Conservation (phyloP, 2,888 invertebrate genomes). For the Baronia brevicornis region DNA sequence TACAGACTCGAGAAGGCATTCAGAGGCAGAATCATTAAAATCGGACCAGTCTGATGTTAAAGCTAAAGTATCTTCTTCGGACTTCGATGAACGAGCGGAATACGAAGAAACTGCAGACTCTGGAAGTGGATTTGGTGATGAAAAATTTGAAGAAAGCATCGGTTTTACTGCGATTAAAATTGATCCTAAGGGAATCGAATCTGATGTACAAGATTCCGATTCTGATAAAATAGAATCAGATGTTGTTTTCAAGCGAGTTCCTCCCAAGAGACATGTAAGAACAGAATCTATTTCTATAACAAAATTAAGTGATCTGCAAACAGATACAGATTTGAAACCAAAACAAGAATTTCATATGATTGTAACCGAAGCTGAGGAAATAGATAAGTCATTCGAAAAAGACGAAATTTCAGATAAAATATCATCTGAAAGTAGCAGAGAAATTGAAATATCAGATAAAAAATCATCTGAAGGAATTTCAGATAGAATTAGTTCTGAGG, state of each 20-base stretch:
- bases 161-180: slow-evolving; percentile 61
- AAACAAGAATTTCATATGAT: slow-evolving; percentile 66
- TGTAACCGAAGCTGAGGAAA: slow-evolving; percentile 68
- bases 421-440: slow-evolving; percentile 69
- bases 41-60: slow-evolving; percentile 69
- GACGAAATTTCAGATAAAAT: slow-evolving; percentile 69
- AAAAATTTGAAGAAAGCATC: slow-evolving; percentile 67
- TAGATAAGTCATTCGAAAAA: slow-evolving; percentile 58
- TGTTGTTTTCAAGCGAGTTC: slow-evolving; percentile 59
- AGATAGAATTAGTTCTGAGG: slow-evolving; percentile 69
- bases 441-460: slow-evolving; percentile 67
- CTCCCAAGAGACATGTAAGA: slow-evolving; percentile 64
- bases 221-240: slow-evolving; percentile 52
- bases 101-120: slow-evolving; percentile 66
- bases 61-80: slow-evolving; percentile 66
- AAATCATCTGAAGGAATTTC: slow-evolving; percentile 72
- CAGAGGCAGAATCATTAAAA: slow-evolving; percentile 69
- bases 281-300: slow-evolving; percentile 65
- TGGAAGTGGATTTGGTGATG: slow-evolving; percentile 70
- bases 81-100: slow-evolving; percentile 69
- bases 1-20: slow-evolving; percentile 66
- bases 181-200: slow-evolving; percentile 43
- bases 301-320: slow-evolving; percentile 56
- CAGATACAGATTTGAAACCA: slow-evolving; percentile 39
- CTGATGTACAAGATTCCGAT: slow-evolving; percentile 56